Base-by-base conservation (phyloP, 2,113 vertebrate species). In the Sceloporus undulatus region DNA sequence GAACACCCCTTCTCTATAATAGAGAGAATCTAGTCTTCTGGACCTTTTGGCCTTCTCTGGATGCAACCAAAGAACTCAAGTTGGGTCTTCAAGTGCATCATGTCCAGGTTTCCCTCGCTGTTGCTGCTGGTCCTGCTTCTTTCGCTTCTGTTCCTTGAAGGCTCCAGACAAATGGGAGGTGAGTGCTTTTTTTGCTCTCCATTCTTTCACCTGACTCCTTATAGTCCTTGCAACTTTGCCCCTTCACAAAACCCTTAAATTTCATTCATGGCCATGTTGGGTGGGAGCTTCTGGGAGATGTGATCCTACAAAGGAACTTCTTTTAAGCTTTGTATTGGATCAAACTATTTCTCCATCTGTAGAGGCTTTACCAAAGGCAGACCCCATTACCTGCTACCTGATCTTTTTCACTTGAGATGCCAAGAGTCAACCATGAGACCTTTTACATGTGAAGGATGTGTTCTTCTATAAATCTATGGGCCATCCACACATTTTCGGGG, bases 81-180 rank as follows among this genome's bases (percentile, higher is more conserved):
- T 54, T 79, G 76, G 21, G 16, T 11, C 3, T 7, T 19, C 23
- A 23, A 29, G 10, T 8, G n/a, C 21, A 73, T 13, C 74, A 88
- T 84, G 87, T 9, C 74, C 34, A 29, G 29, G 4, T 66, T 70
- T 9, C 13, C 59, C 11, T 56, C 11, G 3, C 40, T 70, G 9
- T 21, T 77, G 21, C n/a, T 88, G 14, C 19, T 76, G 2, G 56
- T 88, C 59, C 2, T 79, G 42, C 8, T 78, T 9, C 48, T 84
- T 19, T 84, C 56, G 54, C 38, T 48, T 18, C 56, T 56, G n/a
- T 56, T 56, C 62, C 54, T 74, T 29, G 81, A 88, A 84, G 80
- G 62, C 73, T 78, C n/a, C 23, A 23, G 34, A 38, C 59, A 78
- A 38, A 6, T 40, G 25, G 62, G 48, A 88, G 87, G 87, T 88